Evolutionary conservation across 2,888 invertebrate genomes (phyloP), one percentile per base, ranked within the genome.

Genomic region (Hypomecis atomaria): DNA sequence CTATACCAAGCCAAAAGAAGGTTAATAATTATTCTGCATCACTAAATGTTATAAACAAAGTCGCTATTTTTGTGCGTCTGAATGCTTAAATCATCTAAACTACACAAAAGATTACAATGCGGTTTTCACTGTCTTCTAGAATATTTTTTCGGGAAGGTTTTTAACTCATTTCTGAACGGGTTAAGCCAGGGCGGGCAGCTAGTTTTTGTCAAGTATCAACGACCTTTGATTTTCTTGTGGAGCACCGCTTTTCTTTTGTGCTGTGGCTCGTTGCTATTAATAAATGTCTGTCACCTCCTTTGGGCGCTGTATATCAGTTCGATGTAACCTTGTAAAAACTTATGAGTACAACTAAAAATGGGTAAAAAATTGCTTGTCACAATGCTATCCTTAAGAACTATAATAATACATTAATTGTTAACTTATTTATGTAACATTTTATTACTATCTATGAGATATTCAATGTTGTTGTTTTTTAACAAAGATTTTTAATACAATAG

Each of bases 391-490:
- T 11, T 44, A 48, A 43, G 42, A 5, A 10, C 36, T n/a, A 43
- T 10, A 44, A 42, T 34, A 48, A 36, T 13, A 43, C 7, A 11
- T n/a, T 36, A 40, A 43, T 23, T 23, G 3, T 49, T 11, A 47
- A 40, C 40, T 53, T 55, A 54, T 34, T 36, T 37, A 13, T 10
- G n/a, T 52, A 38, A 37, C 34, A n/a, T n/a, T 42, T 55, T 50
- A 49, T 62, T 50, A 48, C 34, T 50, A 62, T 11, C 53, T 58
- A 63, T 63, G 62, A 63, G 62, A 63, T 63, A 53, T 63, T 63
- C 36, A 63, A 54, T 38, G 43, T 59, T 63, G 34, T 45, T 45
- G 34, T 23, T 23, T 23, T n/a, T 23, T 23, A 23, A 23, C 23
- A 23, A 23, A 23, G 11, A 43, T 43, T 5, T 43, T 43, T 43